phyloP scores from a whole-genome alignment of 1,140 invertebrate species.

The Gryllus bimaculatus region DNA sequence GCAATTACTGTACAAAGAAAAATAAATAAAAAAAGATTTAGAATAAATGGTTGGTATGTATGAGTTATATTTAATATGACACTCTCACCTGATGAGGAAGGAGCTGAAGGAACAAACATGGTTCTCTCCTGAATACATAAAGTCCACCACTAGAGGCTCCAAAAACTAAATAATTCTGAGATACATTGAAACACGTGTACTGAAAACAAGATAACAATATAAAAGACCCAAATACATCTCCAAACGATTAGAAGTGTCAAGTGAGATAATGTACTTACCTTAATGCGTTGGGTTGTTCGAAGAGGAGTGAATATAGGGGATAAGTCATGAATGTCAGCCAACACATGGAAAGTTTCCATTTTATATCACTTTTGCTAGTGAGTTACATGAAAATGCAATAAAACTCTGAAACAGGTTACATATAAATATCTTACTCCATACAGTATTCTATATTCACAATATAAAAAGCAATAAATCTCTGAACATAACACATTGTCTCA shows the following conservation, averaged over 20 bases:
- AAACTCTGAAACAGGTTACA: too few species aligned
- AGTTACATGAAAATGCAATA: too few species aligned
- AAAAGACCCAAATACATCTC: background rate
- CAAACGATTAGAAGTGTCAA: background rate
- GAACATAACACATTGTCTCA: too few species aligned
- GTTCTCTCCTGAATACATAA: slow-evolving; percentile 60
- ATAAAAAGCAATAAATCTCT: too few species aligned
- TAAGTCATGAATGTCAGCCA: slow-evolving; percentile 14
- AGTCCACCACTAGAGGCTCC: slow-evolving; percentile 69
- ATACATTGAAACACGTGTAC: slow-evolving; percentile 69
- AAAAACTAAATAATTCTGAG: slow-evolving; percentile 57
- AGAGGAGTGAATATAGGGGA: slow-evolving; percentile 15
- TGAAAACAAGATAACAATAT: slow-evolving; percentile 38
- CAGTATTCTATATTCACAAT: too few species aligned
- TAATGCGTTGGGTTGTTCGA: slow-evolving; percentile 18
- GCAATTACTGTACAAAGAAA: background rate
- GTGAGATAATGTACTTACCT: slow-evolving; percentile 9
- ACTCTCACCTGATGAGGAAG: slow-evolving; percentile 60
- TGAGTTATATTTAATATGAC: too few species aligned
- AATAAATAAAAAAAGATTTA: background rate
- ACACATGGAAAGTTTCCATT: slow-evolving; percentile 12
- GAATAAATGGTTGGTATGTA: too few species aligned
- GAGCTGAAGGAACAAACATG: slow-evolving; percentile 62
- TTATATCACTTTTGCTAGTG: background rate
- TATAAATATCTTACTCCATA: too few species aligned